phyloP scores from a whole-genome alignment of 1,140 invertebrate species.

The Vanessa tameamea region DNA sequence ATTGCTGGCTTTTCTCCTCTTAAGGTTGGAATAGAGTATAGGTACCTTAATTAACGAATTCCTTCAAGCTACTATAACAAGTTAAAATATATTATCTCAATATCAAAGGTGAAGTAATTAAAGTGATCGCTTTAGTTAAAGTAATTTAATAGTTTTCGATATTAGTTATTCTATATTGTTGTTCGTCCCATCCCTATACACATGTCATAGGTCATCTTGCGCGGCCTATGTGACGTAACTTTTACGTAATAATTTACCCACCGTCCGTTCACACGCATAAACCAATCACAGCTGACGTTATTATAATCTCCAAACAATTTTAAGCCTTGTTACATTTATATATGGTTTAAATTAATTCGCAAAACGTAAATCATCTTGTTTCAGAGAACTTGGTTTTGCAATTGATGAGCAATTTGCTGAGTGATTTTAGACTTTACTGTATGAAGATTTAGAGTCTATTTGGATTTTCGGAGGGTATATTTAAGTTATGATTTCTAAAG shows the following conservation, averaged over 20 bases:
- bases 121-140: too few species aligned
- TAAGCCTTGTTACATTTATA: constrained; percentile 13
- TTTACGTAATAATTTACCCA: constrained; percentile 42
- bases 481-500: constrained; percentile 8
- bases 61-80: too few species aligned
- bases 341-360: constrained; percentile 8
- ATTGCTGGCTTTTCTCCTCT: too few species aligned
- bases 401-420: neutral
- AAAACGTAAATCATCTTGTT: constrained; percentile 6
- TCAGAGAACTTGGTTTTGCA: constrained; percentile 8
- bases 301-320: neutral
- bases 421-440: constrained; percentile 8
- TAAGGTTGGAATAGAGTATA: too few species aligned
- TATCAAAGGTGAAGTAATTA: too few species aligned
- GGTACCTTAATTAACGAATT: too few species aligned
- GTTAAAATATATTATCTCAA: too few species aligned
- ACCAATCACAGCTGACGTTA: constrained; percentile 25
- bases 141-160: neutral
- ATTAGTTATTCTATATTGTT: neutral
- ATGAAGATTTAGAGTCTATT: neutral
- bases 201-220: constrained; percentile 40
- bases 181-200: constrained; percentile 20
- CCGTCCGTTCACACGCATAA: constrained; percentile 42
- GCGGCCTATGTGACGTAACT: constrained; percentile 41
- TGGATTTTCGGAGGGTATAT: neutral